Evolutionary conservation across 1,140 invertebrate genomes (phyloP).

Genomic region (Formica exsecta): DNA sequence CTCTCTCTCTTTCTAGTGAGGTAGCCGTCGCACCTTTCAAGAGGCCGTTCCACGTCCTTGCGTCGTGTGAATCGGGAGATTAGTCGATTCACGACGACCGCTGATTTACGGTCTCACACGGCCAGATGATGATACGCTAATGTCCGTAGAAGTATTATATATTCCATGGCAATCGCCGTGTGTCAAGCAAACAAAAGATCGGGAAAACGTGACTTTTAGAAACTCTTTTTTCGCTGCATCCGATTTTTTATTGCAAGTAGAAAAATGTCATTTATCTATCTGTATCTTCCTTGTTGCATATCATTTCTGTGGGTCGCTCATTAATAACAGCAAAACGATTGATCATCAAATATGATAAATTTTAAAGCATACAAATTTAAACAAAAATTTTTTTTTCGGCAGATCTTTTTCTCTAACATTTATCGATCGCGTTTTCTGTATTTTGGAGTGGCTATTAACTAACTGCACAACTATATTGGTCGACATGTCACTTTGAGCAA

Average conservation of each 20-base stretch:
- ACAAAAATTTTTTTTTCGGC: background rate
- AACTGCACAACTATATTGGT: background rate
- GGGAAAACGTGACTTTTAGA: conserved; percentile 37
- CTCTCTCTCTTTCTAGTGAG: conserved; percentile 8
- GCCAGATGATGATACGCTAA: conserved; percentile 56
- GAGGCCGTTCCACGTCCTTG: conserved; percentile 75
- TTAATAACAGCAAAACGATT: background rate
- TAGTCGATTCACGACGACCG: conserved; percentile 70
- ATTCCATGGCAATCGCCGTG: conserved; percentile 39
- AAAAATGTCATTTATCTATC: background rate
- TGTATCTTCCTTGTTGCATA: background rate
- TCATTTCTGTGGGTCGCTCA: background rate
- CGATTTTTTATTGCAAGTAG: background rate
- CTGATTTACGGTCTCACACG: conserved; percentile 64
- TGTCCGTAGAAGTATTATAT: conserved; percentile 34
- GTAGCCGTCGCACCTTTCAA: conserved; percentile 70
- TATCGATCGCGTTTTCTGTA: background rate
- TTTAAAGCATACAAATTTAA: background rate
- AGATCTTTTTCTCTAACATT: background rate
- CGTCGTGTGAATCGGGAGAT: conserved; percentile 75
- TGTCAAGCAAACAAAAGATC: conserved; percentile 7
- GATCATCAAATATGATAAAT: background rate
- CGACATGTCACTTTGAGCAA: background rate
- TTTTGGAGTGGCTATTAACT: background rate
- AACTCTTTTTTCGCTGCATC: background rate